Base-by-base conservation (phyloP, 2,797 vertebrate species). In the Mastacembelus armatus region DNA sequence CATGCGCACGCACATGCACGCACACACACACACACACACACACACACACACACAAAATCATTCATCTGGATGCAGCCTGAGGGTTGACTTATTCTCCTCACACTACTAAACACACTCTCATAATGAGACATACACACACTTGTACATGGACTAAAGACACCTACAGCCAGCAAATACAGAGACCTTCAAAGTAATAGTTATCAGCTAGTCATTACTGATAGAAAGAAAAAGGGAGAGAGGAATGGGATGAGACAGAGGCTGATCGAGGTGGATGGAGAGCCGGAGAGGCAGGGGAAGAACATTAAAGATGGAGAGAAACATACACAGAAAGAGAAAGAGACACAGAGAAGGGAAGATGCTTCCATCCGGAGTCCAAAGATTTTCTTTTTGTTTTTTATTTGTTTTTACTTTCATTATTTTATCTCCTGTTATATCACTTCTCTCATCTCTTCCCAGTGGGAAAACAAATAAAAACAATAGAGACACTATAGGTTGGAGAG, bases 131-230 rank as follows among this genome's bases (percentile, higher is more conserved):
- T 63, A 60, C 47, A 56, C 27, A 71, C 11, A 54, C 38, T 44
- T 18, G 57, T 29, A 47, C 50, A 47, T 36, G 49, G 15, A 42
- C 43, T 71, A 68, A 82, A 77, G 74, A 83, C 78, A 83, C 63
- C 72, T 70, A 78, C 50, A 82, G 70, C 68, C 71, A 68, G 77
- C 77, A 83, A 78, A 86, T 69, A 82, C 59, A 24, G 48, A 74
- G 60, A 78, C 57, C 73, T 86, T 89, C 74, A 86, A 81, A 87
- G 71, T 29, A 45, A 83, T 81, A 62, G 80, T 88, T 81, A 78
- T 74, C 67, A 74, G 65, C 68, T 44, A 60, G 66, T 85, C 62
- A 77, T 83, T 74, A 74, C 47, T 30, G 62, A 61, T 40, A 40
- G 55, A 42, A 32, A 58, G n/a, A 43, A 36, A 60, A 29, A 38